Percentiles rank a stretch among this genome's conserved stretches.
phyloP scores from a whole-genome alignment of 2,113 vertebrate species.

The Cryptotis parvus region DNA sequence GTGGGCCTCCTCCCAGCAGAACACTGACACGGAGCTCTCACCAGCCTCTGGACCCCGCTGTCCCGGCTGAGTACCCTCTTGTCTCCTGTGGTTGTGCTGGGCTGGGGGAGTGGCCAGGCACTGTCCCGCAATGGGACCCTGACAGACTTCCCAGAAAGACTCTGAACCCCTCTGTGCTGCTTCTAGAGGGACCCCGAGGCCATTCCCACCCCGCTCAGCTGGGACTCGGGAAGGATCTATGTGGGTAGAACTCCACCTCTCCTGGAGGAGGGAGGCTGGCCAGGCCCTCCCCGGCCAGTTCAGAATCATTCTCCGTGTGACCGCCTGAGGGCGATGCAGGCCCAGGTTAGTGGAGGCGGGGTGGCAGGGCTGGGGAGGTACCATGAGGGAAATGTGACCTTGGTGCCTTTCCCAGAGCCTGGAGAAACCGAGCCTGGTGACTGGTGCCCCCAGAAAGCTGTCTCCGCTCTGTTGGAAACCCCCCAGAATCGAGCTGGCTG shows the following conservation, averaged over 20 bases:
- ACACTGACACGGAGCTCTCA: neutral
- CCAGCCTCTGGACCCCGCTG: neutral
- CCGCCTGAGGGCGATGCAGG: constrained; percentile 64
- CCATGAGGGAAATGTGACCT: neutral
- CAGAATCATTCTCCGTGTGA: neutral
- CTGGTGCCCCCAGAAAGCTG: neutral
- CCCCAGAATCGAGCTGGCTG: neutral
- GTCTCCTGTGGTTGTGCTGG: fast-evolving
- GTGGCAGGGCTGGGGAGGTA: too few species aligned
- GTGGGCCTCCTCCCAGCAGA: neutral
- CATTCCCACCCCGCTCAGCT: neutral
- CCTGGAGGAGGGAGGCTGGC: neutral
- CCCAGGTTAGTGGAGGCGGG: neutral
- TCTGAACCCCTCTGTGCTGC: neutral
- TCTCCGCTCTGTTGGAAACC: neutral
- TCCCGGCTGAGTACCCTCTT: neutral
- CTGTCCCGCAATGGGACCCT: neutral
- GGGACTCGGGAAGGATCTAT: too few species aligned
- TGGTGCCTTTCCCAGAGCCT: neutral
- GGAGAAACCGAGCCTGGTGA: neutral
- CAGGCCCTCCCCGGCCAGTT: neutral
- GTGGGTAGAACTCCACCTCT: too few species aligned
- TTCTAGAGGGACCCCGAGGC: neutral
- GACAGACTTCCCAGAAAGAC: neutral
- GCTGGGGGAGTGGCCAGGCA: neutral